Evolutionary conservation across 2,113 vertebrate species (phyloP), one percentile per base, ranked within the genome.

Genomic region (Callocephalon fimbriatum): DNA sequence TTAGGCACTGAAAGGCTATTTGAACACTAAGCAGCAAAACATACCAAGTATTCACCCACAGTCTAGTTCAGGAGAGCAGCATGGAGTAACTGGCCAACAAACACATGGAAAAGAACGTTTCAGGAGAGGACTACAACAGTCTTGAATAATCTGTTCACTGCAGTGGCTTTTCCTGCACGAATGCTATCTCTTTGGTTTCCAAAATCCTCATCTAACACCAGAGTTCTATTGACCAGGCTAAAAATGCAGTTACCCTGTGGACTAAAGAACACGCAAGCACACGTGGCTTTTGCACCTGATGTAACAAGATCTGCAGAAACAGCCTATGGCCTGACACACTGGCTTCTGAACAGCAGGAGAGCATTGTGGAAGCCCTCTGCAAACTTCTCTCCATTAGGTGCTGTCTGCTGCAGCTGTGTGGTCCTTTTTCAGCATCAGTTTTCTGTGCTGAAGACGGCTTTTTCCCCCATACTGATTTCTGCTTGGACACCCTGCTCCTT

Each of bases 281-380:
- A 32, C 2, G 1, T 16, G n/a, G 50, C 20, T n/a, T 73, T 37
- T n/a, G 61, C 45, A 66, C 15, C 50, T 8, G 31, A 29, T 50
- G 22, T 10, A 23, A 17, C 14, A 38, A 17, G 51, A 31, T 5
- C 59, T 32, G 29, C 76, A 61, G 63, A 4, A 50, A 3, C 32
- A 27, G n/a, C 16, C 0, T 2, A 5, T 5, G 61, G 71, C 29
- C 9, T 14, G 47, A 37, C 38, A n/a, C 8, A 0, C 18, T 3
- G 25, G 7, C 70, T 63, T 15, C 7, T 3, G 4, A 23, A 14
- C 8, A 13, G 16, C 38, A 27, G 11, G 10, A 0, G 3, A n/a
- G 16, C 56, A 1, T 1, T 9, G 21, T 1, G 12, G 67, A 75
- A 70, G 11, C 26, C 27, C 61, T 73, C 62, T 20, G 16, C 50